These are phyloP conservation scores for Cyprinella venusta DNA, from an alignment of 2,797 vertebrate genomes.

Conservation along the genomic window DNA sequence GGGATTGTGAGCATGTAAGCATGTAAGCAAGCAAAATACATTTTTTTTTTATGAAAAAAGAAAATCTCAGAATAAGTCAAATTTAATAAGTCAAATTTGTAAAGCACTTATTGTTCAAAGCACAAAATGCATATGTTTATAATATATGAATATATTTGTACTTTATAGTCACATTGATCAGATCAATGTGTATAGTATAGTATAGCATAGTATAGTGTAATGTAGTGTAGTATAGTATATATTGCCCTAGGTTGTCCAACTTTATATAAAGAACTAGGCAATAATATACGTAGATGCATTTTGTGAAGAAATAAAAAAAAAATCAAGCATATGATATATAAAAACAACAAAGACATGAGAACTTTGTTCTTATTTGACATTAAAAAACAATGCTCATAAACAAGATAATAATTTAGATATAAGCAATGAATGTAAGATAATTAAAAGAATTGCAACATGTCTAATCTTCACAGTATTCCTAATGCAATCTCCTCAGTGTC, in stretches of 20 bases:
- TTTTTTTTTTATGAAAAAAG: neutral
- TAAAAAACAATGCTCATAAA: neutral
- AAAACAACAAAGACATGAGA: neutral
- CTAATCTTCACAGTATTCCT: neutral
- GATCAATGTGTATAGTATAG: neutral
- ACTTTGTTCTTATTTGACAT: neutral
- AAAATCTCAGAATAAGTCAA: neutral
- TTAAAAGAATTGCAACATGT: neutral
- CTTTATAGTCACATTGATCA: neutral
- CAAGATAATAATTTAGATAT: neutral
- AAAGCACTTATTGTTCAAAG: neutral
- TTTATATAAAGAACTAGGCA: too few relatives aligned
- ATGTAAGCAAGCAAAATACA: neutral
- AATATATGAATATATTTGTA: neutral
- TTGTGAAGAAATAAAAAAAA: fast-evolving
- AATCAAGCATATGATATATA: too few relatives aligned
- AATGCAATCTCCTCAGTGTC: slow-evolving; percentile 9
- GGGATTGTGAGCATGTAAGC: neutral
- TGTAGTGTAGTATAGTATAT: too few relatives aligned
- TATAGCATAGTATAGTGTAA: too few relatives aligned
- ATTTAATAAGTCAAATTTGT: neutral
- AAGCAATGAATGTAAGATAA: neutral
- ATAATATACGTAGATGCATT: too few relatives aligned
- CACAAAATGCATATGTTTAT: neutral
- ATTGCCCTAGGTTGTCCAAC: too few relatives aligned